Percentiles rank a stretch among this genome's conserved stretches.
Conservation (phyloP, 1,140 invertebrate species). For the Plectrocnemia conspersa region DNA sequence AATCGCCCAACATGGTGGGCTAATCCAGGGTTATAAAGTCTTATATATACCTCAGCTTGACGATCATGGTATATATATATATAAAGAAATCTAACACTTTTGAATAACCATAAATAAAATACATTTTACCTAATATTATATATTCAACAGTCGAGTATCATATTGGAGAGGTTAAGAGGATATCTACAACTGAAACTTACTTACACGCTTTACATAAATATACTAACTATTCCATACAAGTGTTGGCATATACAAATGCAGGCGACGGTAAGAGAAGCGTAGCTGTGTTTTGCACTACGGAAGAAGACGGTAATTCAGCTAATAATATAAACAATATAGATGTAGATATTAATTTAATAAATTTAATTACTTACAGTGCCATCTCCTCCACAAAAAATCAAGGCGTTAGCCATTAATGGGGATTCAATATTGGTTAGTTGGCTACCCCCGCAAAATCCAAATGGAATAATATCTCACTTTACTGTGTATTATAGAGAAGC, state of each 20-base stretch:
- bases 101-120: background rate
- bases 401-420: constrained; percentile 63
- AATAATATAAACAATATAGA: background rate
- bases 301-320: constrained; percentile 59
- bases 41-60: constrained; percentile 65
- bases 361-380: constrained; percentile 58
- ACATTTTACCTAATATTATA: constrained; percentile 4
- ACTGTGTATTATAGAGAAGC: constrained; percentile 68
- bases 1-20: constrained; percentile 62
- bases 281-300: constrained; percentile 66
- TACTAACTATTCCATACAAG: constrained; percentile 75
- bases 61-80: constrained; percentile 46
- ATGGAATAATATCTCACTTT: constrained; percentile 70
- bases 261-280: constrained; percentile 69
- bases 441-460: constrained; percentile 66
- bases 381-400: constrained; percentile 70
- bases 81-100: constrained; percentile 56
- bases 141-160: constrained; percentile 47
- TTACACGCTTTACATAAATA: constrained; percentile 62
- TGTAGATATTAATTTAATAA: too few relatives aligned
- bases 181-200: constrained; percentile 72
- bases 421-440: constrained; percentile 73
- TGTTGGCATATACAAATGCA: constrained; percentile 70
- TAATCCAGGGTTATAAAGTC: constrained; percentile 76
- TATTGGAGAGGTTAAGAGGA: constrained; percentile 68